A percentile compares a stretch with the other conserved stretches of the same genome.
phyloP scores from a whole-genome alignment of 1,140 invertebrate genomes.

The Atopsyche davidsoni region DNA sequence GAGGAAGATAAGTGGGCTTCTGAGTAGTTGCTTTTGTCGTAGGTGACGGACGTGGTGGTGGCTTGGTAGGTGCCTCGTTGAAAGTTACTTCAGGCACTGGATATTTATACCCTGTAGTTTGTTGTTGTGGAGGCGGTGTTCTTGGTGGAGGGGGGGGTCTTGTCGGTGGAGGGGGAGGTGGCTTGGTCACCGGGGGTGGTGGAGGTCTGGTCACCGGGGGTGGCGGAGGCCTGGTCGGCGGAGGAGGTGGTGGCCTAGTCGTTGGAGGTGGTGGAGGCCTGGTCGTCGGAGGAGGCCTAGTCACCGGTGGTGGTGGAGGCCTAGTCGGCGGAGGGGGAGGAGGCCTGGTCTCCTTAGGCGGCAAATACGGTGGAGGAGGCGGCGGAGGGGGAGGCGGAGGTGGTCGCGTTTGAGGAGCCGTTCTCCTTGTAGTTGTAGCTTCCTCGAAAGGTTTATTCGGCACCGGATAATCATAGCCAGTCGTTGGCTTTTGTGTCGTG shows the following conservation, averaged over 20 bases:
- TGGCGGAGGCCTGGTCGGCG: constrained; percentile 8
- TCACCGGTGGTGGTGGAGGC: constrained; percentile 7
- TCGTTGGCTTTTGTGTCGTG: neutral
- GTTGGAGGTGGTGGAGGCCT: constrained; percentile 12
- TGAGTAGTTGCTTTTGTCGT: too few relatives aligned
- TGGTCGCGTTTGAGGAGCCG: constrained; percentile 21
- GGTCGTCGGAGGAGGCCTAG: constrained; percentile 4
- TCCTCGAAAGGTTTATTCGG: neutral
- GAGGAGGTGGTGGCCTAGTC: constrained; percentile 21
- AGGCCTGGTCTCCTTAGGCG: constrained; percentile 2
- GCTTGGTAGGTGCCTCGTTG: neutral
- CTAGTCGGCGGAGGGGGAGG: constrained; percentile 12
- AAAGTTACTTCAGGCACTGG: constrained; percentile 6
- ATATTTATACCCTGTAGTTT: constrained; percentile 10
- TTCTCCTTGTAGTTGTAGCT: constrained; percentile 7
- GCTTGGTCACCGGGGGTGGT: constrained; percentile 23
- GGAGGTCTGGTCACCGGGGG: neutral
- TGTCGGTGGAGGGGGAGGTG: constrained; percentile 15
- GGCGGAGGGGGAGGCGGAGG: constrained; percentile 10
- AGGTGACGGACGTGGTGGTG: constrained; percentile 6
- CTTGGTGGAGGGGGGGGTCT: constrained; percentile 15
- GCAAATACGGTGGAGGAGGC: constrained; percentile 5
- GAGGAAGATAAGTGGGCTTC: too few relatives aligned
- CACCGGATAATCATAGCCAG: neutral
- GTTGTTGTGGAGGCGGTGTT: constrained; percentile 3